A percentile compares a stretch with the other conserved stretches of the same genome.
Evolutionary conservation across 2,113 vertebrate genomes (phyloP).

Genomic region (Cebidichthys violaceus): DNA sequence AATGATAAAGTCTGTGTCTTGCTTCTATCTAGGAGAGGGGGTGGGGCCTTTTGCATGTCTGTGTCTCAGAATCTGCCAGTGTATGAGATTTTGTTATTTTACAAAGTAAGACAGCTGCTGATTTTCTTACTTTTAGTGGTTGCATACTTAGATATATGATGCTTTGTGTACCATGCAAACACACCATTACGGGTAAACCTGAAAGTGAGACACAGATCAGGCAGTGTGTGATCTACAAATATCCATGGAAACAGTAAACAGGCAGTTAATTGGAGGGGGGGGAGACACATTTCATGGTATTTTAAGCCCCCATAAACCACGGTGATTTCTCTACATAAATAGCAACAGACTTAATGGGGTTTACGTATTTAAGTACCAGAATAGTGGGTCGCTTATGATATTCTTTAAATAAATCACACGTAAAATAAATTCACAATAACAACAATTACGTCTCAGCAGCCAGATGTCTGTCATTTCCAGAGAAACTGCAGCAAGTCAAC

Average conservation of each 20-base stretch:
- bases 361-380: background rate
- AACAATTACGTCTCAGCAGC: background rate
- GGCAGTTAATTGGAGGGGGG: constrained; percentile 35
- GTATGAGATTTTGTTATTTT: background rate
- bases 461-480: background rate
- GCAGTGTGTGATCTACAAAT: constrained; percentile 7
- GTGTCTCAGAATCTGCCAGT: no score
- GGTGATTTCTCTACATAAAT: constrained; percentile 21
- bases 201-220: constrained; percentile 6
- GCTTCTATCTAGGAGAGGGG: background rate
- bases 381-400: background rate
- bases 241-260: background rate
- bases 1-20: background rate
- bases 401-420: background rate
- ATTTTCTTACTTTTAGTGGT: background rate
- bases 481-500: background rate
- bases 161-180: background rate
- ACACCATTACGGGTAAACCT: background rate
- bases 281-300: constrained; percentile 34
- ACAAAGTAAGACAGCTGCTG: background rate
- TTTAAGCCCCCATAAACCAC: constrained; percentile 42
- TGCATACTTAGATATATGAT: background rate
- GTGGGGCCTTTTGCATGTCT: no score
- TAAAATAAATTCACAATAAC: background rate
- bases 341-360: constrained; percentile 12